Conservation (phyloP, 1,140 invertebrate species). For the Ylistrum balloti region DNA sequence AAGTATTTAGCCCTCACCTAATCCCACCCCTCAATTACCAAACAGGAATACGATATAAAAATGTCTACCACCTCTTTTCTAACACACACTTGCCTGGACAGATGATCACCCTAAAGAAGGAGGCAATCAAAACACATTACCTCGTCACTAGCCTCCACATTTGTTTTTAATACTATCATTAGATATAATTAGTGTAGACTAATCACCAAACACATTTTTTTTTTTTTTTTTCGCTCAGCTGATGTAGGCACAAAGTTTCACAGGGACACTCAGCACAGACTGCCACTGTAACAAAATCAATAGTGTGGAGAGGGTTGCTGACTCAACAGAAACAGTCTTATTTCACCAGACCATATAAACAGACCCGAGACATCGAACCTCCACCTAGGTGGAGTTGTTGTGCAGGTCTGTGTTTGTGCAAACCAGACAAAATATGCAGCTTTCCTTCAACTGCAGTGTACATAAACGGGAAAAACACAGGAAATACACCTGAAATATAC, state of each 20-base stretch:
- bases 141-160: not conserved
- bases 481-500: not conserved
- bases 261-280: not conserved
- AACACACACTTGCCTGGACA: not conserved
- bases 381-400: not conserved
- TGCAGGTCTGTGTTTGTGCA: not conserved
- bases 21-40: not conserved
- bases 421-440: not conserved
- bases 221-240: not conserved
- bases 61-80: not conserved
- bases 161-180: conserved; percentile 36
- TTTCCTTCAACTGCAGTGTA: not conserved
- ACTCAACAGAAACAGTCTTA: not conserved
- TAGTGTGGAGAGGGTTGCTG: not conserved
- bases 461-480: not conserved
- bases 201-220: conserved; percentile 4
- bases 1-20: not conserved
- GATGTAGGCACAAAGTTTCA: conserved; percentile 33
- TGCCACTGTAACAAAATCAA: conserved; percentile 4
- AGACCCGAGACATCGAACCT: not conserved
- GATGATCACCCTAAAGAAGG: not conserved
- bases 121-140: not conserved
- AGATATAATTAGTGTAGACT: conserved; percentile 29
- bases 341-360: conserved; percentile 22
- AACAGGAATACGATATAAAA: not conserved